Percentiles rank a stretch among this genome's conserved stretches.
Conservation (phyloP, 1,140 invertebrate genomes). For the Schlechtendalia chinensis region DNA sequence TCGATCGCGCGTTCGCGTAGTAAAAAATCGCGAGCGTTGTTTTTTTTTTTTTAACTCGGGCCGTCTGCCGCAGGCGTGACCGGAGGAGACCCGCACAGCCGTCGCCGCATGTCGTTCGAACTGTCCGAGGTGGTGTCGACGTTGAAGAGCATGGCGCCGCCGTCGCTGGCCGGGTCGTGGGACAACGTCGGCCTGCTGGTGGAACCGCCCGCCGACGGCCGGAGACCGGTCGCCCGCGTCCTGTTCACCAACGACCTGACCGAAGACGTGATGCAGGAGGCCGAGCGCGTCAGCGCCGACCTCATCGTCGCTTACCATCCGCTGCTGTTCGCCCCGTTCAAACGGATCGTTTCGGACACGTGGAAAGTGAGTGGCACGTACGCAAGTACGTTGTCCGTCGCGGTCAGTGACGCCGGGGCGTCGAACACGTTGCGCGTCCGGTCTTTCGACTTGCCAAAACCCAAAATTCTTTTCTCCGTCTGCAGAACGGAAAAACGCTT, state of each 20-base stretch:
- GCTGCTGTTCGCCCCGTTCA: slow-evolving; percentile 84
- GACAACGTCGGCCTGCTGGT: slow-evolving; percentile 93
- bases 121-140: slow-evolving; percentile 64
- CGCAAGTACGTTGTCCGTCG: background rate
- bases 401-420: no score
- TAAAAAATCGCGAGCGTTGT: no score
- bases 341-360: slow-evolving; percentile 66
- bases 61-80: no score
- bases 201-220: slow-evolving; percentile 51
- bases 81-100: no score
- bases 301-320: slow-evolving; percentile 95
- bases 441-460: no score
- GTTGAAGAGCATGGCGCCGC: slow-evolving; percentile 71
- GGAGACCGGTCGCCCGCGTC: slow-evolving; percentile 64
- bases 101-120: no score
- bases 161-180: slow-evolving; percentile 78
- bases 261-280: slow-evolving; percentile 83
- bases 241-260: slow-evolving; percentile 95
- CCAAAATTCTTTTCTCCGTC: no score
- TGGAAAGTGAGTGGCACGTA: slow-evolving; percentile 71
- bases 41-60: no score
- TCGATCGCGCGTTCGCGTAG: no score
- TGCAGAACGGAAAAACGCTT: no score
- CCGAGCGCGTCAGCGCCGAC: slow-evolving; percentile 66
- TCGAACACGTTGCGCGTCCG: no score